A percentile compares a stretch with the other conserved stretches of the same genome.
phyloP scores from a whole-genome alignment of 2,888 invertebrate genomes.

The Seira sanloemensis region DNA sequence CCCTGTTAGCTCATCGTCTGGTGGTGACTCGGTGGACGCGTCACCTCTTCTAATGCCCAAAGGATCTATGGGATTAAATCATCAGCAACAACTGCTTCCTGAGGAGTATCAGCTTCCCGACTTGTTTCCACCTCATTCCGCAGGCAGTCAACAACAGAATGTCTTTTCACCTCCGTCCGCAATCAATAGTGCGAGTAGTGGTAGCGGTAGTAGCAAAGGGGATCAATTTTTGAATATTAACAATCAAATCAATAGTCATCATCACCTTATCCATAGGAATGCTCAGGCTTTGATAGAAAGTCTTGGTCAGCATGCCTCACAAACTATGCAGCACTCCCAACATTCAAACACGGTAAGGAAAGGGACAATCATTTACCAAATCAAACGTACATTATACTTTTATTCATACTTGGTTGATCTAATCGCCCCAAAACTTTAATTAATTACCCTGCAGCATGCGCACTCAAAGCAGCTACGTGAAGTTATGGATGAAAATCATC shows the following conservation, averaged over 20 bases:
- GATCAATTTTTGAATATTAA: constrained; percentile 58
- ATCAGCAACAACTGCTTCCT: constrained; percentile 55
- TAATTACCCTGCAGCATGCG: constrained; percentile 8
- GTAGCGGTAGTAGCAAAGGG: constrained; percentile 52
- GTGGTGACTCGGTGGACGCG: constrained; percentile 62
- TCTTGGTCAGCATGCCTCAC: constrained; percentile 52
- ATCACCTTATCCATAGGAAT: constrained; percentile 52
- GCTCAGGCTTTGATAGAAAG: constrained; percentile 61
- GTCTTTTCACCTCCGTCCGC: constrained; percentile 43
- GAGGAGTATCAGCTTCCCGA: constrained; percentile 73
- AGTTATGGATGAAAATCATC: constrained; percentile 21
- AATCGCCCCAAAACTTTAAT: constrained; percentile 34
- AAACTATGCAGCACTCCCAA: constrained; percentile 27
- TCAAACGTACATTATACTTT: no score
- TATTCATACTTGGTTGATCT: no score
- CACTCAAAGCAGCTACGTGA: constrained; percentile 35
- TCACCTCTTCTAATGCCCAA: constrained; percentile 60
- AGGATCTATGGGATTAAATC: constrained; percentile 40
- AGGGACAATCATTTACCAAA: background rate
- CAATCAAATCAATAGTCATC: constrained; percentile 62
- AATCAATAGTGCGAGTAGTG: constrained; percentile 17
- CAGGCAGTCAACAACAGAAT: constrained; percentile 38
- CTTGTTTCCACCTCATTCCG: constrained; percentile 68
- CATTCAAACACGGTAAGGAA: constrained; percentile 36
- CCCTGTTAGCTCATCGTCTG: constrained; percentile 41